Percentiles rank a stretch among this genome's conserved stretches.
phyloP scores from a whole-genome alignment of 2,888 invertebrate species.

The Catotricha subobsoleta region DNA sequence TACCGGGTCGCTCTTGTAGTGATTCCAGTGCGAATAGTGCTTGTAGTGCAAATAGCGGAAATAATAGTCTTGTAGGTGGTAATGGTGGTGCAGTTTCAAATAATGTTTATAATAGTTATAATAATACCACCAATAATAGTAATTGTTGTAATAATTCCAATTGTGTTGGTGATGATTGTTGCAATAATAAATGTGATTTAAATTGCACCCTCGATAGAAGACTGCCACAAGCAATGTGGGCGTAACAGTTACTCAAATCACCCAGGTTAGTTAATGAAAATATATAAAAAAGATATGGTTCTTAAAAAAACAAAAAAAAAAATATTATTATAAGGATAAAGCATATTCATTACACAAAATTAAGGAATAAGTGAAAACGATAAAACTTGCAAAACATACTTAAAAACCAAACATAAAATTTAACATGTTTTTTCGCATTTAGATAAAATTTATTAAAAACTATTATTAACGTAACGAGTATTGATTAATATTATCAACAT shows the following conservation, averaged over 20 bases:
- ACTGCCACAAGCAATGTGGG: slow-evolving; percentile 9
- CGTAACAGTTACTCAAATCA: slow-evolving; percentile 7
- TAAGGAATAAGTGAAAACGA: too few species aligned
- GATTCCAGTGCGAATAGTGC: not conserved
- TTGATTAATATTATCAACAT: too few species aligned
- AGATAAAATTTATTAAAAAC: too few species aligned
- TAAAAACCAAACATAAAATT: too few species aligned
- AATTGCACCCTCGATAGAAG: slow-evolving; percentile 7
- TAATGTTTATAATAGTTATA: not conserved
- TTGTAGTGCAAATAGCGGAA: not conserved
- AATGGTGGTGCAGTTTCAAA: not conserved
- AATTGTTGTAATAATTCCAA: slow-evolving; percentile 6
- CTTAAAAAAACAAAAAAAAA: too few species aligned
- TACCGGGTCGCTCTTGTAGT: not conserved
- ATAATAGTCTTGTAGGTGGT: not conserved
- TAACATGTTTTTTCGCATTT: too few species aligned
- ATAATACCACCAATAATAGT: slow-evolving; percentile 3
- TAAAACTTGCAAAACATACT: too few species aligned
- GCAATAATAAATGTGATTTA: slow-evolving; percentile 7
- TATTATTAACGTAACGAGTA: too few species aligned
- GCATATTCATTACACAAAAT: too few species aligned
- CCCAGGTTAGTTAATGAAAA: slow-evolving; percentile 7
- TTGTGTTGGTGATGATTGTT: slow-evolving; percentile 2
- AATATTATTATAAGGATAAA: too few species aligned
- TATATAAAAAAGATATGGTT: too few species aligned